Evolutionary conservation across 2,797 vertebrate genomes (phyloP), one percentile per base, ranked within the genome.

Genomic region (Leuciscus waleckii): DNA sequence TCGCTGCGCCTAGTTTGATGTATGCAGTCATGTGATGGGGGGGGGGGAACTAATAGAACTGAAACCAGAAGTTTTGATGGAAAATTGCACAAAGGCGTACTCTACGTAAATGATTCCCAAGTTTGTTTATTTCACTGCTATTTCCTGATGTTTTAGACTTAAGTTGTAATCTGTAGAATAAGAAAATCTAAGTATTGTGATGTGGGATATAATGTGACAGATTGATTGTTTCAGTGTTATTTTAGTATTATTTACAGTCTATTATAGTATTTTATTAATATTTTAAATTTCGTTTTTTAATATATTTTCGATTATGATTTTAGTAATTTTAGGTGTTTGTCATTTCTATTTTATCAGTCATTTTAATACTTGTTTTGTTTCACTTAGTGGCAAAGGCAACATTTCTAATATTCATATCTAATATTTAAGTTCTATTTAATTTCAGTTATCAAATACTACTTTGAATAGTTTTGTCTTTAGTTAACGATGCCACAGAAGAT

Each of bases 51-150:
- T 17, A 21, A 46, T 26, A 1, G 39, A 77, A 65, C 63, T 65
- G 82, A 85, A 81, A 87, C 51, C 17, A 71, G 63, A 49, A 46
- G 32, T 74, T 83, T 39, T 73, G 39, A 79, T 35, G 41, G 61
- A 67, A 79, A 51, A 51, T 70, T 56, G n/a, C 56, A 0, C 23
- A 61, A 63, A 19, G 49, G 9, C 23, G 7, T 37, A 37, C 7
- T 51, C 21, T 35, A 13, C 5, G 0, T 51, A 54, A 54, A 75
- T 54, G 1, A 21, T 75, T 75, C n/a, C 70, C 16, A 19, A 17
- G 4, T 46, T 26, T 73, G n/a, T 46, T 71, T 46, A 14, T n/a
- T 13, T 74, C 29, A 8, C 8, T 6, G 71, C 26, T 6, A 3
- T 35, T 54, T 54, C 49, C 73, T 14, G 29, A 39, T 58, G 16